These are phyloP conservation scores for Drosophila quadrilineata DNA, from an alignment of 1,140 invertebrate genomes.

Conservation along the genomic window DNA sequence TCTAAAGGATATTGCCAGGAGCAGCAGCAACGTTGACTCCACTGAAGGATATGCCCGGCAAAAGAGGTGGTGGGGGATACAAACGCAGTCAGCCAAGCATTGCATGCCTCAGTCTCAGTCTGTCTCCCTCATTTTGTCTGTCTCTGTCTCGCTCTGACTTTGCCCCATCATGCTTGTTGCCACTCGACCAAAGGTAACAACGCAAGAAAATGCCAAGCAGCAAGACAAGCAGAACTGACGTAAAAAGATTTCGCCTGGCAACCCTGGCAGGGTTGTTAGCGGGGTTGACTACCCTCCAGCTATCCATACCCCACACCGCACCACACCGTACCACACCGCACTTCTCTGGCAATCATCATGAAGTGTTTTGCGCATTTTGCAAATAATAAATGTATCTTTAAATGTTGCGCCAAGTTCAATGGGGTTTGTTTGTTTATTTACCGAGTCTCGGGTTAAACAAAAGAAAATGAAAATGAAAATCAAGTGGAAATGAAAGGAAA, in stretches of 20 bases:
- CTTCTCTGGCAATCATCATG: constrained; percentile 37
- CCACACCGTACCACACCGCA: background rate
- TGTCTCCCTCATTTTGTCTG: constrained; percentile 17
- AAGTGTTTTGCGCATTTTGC: constrained; percentile 48
- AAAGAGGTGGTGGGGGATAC: background rate
- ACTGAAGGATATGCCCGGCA: constrained; percentile 14
- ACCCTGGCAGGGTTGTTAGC: background rate
- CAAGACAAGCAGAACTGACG: constrained; percentile 80
- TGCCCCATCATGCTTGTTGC: too few relatives aligned
- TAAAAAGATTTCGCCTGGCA: constrained; percentile 68
- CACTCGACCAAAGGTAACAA: constrained; percentile 71
- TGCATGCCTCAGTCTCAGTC: too few relatives aligned
- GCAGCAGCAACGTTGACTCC: constrained; percentile 33
- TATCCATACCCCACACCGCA: constrained; percentile 3
- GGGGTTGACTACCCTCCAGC: too few relatives aligned
- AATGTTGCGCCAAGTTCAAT: constrained; percentile 23
- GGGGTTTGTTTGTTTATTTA: constrained; percentile 37
- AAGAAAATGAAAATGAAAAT: constrained; percentile 15
- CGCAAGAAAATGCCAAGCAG: constrained; percentile 79
- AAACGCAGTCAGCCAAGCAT: constrained; percentile 62
- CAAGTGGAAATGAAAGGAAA: background rate
- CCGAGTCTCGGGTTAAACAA: constrained; percentile 11
- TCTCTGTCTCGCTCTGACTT: constrained; percentile 4
- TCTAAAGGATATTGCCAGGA: constrained; percentile 58
- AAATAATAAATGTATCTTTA: constrained; percentile 51